Percentiles rank a stretch among this genome's conserved stretches.
These are phyloP conservation scores for Resseliella maxima DNA, from an alignment of 2,888 invertebrate species.

Conservation along the genomic window DNA sequence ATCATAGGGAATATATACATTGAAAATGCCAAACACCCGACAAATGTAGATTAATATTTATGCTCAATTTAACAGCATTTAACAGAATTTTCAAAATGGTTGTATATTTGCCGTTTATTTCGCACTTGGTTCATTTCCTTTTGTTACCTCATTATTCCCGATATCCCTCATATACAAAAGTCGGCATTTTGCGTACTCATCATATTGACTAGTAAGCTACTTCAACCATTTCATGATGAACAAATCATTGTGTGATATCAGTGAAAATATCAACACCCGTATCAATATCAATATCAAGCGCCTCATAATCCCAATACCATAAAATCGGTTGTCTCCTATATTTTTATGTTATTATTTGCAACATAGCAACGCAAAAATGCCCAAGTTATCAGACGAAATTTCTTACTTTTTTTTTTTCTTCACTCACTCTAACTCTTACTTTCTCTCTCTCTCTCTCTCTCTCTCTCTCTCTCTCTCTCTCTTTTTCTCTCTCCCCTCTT, in stretches of 20 bases:
- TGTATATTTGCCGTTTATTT: slow-evolving; percentile 4
- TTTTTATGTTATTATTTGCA: no score
- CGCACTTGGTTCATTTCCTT: slow-evolving; percentile 50
- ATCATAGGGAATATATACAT: background rate
- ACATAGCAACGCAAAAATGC: no score
- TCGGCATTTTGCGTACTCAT: slow-evolving; percentile 14
- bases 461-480: no score
- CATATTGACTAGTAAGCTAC: background rate
- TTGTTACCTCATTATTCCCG: background rate
- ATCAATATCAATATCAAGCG: background rate
- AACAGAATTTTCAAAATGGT: slow-evolving; percentile 49
- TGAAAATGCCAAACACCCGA: background rate
- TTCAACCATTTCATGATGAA: slow-evolving; percentile 42
- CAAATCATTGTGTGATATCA: background rate
- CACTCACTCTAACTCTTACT: no score
- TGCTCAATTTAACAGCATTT: slow-evolving; percentile 53
- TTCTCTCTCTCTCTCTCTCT: no score
- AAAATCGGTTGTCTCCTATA: no score
- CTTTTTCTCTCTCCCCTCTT: no score
- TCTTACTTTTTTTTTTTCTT: no score
- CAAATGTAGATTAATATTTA: slow-evolving; percentile 51
- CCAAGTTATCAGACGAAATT: no score
- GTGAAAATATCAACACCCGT: background rate
- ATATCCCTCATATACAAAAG: slow-evolving; percentile 25
- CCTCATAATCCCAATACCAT: no score